Evolutionary conservation across 2,888 invertebrate species (phyloP).

Genomic region (Cremastobaeus sp.): DNA sequence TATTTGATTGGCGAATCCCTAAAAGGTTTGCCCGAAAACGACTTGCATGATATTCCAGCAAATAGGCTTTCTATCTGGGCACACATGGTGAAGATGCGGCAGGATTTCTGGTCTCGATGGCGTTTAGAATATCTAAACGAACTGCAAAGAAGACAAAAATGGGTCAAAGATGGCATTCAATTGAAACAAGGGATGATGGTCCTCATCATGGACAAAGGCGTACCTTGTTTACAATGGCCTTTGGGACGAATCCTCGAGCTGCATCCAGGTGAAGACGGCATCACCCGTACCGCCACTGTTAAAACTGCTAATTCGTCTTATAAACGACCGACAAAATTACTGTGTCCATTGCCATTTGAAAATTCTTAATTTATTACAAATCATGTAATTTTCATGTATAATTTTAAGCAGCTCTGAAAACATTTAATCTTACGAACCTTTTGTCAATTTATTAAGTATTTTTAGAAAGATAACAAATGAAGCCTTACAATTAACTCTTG

Average conservation of each 20-base stretch:
- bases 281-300: slow-evolving; percentile 7
- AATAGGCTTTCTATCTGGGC: neutral
- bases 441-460: too few relatives aligned
- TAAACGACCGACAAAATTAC: slow-evolving; percentile 12
- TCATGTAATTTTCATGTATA: too few relatives aligned
- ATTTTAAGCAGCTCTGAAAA: too few relatives aligned
- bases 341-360: slow-evolving; percentile 12
- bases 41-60: too few relatives aligned
- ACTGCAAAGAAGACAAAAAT: slow-evolving; percentile 29
- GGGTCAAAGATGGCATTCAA: slow-evolving; percentile 9
- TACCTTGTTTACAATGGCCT: too few relatives aligned
- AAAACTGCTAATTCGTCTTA: slow-evolving; percentile 7
- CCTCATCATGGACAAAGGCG: slow-evolving; percentile 31
- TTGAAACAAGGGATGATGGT: slow-evolving; percentile 37
- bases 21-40: neutral
- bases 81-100: neutral
- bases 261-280: slow-evolving; percentile 30
- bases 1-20: too few relatives aligned
- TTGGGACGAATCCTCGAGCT: slow-evolving; percentile 21
- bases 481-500: too few relatives aligned
- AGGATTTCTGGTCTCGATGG: slow-evolving; percentile 1
- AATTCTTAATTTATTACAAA: too few relatives aligned
- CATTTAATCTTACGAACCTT: too few relatives aligned
- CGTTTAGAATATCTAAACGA: neutral
- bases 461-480: too few relatives aligned